A percentile compares a stretch with the other conserved stretches of the same genome.
phyloP scores from a whole-genome alignment of 1,140 invertebrate species.

The Sinella curviseta region DNA sequence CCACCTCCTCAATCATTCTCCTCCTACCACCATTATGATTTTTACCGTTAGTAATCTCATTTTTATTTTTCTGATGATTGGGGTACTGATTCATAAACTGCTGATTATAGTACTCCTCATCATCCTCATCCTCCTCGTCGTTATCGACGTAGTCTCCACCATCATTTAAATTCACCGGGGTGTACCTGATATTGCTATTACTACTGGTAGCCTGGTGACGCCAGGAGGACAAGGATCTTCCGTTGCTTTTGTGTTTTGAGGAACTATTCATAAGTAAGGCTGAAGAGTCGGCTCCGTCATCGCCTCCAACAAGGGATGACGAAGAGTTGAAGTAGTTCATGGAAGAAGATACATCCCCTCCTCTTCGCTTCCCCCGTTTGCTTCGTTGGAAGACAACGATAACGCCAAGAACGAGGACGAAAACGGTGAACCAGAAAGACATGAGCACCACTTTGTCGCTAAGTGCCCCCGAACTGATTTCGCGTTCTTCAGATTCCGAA shows the following conservation, averaged over 20 bases:
- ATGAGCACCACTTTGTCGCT: constrained; percentile 39
- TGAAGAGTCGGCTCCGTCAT: background rate
- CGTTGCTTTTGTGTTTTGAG: too few species aligned
- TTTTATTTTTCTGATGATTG: background rate
- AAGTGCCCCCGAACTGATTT: constrained; percentile 32
- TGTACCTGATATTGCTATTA: constrained; percentile 3
- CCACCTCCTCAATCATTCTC: background rate
- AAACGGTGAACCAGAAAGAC: constrained; percentile 45
- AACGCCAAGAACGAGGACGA: constrained; percentile 35
- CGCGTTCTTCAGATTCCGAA: constrained; percentile 41
- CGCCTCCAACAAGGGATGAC: background rate
- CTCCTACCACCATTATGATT: constrained; percentile 1
- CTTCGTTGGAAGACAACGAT: constrained; percentile 32
- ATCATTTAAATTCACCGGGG: constrained; percentile 5
- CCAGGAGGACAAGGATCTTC: too few species aligned
- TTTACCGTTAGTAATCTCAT: background rate
- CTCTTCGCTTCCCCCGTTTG: background rate
- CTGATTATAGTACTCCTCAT: background rate
- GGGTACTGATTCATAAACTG: background rate
- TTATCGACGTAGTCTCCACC: background rate
- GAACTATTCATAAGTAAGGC: too few species aligned
- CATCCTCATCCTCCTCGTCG: background rate
- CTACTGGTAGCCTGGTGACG: background rate
- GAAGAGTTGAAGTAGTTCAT: constrained; percentile 1
- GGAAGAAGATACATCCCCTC: background rate